Evolutionary conservation across 2,113 vertebrate genomes (phyloP), one percentile per base, ranked within the genome.

Genomic region (Anthoscopus minutus): DNA sequence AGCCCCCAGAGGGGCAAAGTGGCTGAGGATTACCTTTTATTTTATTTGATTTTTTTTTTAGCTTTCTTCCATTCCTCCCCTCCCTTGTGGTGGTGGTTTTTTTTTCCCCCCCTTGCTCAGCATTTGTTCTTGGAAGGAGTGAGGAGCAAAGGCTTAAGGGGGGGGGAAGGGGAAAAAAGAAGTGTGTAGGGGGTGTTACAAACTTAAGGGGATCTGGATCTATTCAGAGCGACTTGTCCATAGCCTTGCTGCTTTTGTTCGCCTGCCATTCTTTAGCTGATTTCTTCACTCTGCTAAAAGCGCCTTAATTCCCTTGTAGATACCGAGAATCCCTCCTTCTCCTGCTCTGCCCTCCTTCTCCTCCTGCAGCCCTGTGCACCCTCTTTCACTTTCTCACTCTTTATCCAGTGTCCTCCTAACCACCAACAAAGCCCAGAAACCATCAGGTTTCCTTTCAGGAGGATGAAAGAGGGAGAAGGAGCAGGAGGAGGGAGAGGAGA

Each of bases 291-390:
- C 96, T 92, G 97, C 98, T 98, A 98, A 99, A 99, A 99, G 99
- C 97, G 92, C 98, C 98, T 99, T 99, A 98, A 98, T 98, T 99
- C 98, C 98, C 98, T 98, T 99, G 99, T 99, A 98, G 96, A 97
- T 97, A 99, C 98, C 98, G 98, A 99, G 98, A 98, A 97, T 98
- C 97, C 94, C 94, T 98, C 97, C 97, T 97, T 96, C 96, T 97
- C 97, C 96, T 92, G 70, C 95, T 97, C 37, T 89, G 96, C 96
- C 95, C 89, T 93, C 93, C 92, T 95, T 81, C 92, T 89, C 78
- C 93, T 93, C 70, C 72, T 38, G 58, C 93, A 92, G 80, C 93
- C 96, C 86, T 42, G 33, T 11, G 61, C 94, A 89, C 98, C 98
- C 98, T 98, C 97, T 97, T 97, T 97, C 98, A 98, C 98, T 98